Evolutionary conservation across 2,888 invertebrate genomes (phyloP), one percentile per base, ranked within the genome.

Genomic region (Lycophotia porphyrea): DNA sequence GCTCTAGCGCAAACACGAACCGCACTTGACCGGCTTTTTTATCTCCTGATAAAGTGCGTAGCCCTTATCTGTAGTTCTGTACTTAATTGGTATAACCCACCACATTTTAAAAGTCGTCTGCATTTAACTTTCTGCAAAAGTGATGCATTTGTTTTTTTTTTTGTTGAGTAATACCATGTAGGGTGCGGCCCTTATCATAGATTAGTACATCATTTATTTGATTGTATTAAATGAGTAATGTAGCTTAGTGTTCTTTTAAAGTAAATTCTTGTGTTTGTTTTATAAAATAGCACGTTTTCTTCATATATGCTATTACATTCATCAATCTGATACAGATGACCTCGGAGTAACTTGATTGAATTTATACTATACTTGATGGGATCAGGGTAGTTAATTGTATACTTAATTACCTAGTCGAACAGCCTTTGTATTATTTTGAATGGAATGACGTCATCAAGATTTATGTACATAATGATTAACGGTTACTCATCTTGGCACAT

Each of bases 31-130:
- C 89, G 85, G 86, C 81, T 88, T 91, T 90, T 92, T 94, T 94
- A 94, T 93, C 93, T 91, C 73, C 73, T 90, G 94, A 95, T 94
- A 94, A 93, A 89, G 80, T 81, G 55, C 70, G 81, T 74, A 86
- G 92, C 93, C 93, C 93, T 95, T 95, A 95, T 95, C 95, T 91
- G 44, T 85, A 88, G 88, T 90, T 94, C 95, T 92, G 82, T 87
- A 88, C 88, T 90, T 94, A 94, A 94, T 95, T 94, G 91, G 81
- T 91, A 90, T 91, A 88, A 93, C 86, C 91, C 90, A 76, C 80
- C 88, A 66, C 67, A 78, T 83, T 89, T 82, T 52, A 87, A 88
- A 83, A 86, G 89, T 66, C 47, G 34, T 78, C 1, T 69, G 27
- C 61, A 71, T 69, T 60, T 31, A 65, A 64, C 63, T 49, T 82